phyloP scores from a whole-genome alignment of 1,140 invertebrate species.

The Anadara kagoshimensis region DNA sequence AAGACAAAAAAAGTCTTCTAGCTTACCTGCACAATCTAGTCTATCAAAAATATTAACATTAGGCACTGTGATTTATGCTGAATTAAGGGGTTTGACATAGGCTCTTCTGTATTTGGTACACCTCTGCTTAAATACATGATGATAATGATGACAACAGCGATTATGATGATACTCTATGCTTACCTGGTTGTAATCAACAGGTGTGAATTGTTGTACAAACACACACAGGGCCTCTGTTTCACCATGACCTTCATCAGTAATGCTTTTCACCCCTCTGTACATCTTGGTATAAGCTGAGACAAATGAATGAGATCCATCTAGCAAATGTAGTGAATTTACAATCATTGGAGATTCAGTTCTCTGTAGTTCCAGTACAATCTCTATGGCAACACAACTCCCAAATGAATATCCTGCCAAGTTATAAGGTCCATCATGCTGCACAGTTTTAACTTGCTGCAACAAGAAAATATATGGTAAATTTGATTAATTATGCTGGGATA shows the following conservation, averaged over 20 bases:
- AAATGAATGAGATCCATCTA: slow-evolving; percentile 95
- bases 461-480: too few relatives aligned
- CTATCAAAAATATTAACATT: too few relatives aligned
- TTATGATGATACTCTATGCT: too few relatives aligned
- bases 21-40: too few relatives aligned
- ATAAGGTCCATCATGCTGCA: slow-evolving; percentile 89
- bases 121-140: too few relatives aligned
- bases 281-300: slow-evolving; percentile 84
- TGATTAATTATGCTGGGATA: too few relatives aligned
- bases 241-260: slow-evolving; percentile 61
- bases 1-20: too few relatives aligned
- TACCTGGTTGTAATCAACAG: slow-evolving; percentile 68
- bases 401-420: slow-evolving; percentile 94
- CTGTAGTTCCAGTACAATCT: slow-evolving; percentile 89
- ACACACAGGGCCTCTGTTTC: slow-evolving; percentile 85
- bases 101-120: too few relatives aligned
- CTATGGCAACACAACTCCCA: slow-evolving; percentile 92
- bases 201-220: slow-evolving; percentile 86
- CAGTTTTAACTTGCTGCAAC: slow-evolving; percentile 80
- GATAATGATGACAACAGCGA: too few relatives aligned
- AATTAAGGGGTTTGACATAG: too few relatives aligned
- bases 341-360: slow-evolving; percentile 77
- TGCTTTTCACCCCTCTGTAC: slow-evolving; percentile 52
- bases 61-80: too few relatives aligned
- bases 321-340: slow-evolving; percentile 78